Percentiles rank a stretch among this genome's conserved stretches.
phyloP scores from a whole-genome alignment of 2,113 vertebrate genomes.

The Coryphaenoides rupestris region DNA sequence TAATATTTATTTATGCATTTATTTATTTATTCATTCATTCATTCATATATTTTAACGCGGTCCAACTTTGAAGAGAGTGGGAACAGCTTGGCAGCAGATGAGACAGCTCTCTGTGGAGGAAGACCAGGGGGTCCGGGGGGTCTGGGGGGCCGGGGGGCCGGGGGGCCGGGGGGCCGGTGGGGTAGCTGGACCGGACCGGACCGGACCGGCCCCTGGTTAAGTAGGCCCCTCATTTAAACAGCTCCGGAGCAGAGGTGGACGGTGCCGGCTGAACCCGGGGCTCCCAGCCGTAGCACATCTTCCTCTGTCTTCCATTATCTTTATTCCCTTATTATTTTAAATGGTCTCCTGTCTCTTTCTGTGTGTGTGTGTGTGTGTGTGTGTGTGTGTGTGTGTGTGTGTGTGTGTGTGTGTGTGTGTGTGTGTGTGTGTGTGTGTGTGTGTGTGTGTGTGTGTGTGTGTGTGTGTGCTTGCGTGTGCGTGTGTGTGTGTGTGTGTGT shows the following conservation, averaged over 20 bases:
- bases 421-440: neutral
- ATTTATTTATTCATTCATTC: too few species aligned
- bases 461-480: too few species aligned
- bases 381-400: conserved; percentile 4
- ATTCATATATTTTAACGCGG: too few species aligned
- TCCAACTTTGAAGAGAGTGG: conserved; percentile 67
- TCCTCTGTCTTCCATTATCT: conserved; percentile 81
- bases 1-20: too few species aligned
- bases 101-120: conserved; percentile 48
- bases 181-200: conserved; percentile 9
- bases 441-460: too few species aligned
- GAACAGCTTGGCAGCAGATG: conserved; percentile 61
- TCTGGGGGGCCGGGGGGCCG: conserved; percentile 29
- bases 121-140: too few species aligned
- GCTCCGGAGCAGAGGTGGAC: conserved; percentile 67
- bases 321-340: conserved; percentile 83
- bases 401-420: neutral
- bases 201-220: too few species aligned
- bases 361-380: conserved; percentile 19
- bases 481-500: conserved; percentile 4
- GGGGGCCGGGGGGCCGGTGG: conserved; percentile 34
- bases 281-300: conserved; percentile 70
- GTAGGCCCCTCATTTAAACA: conserved; percentile 56
- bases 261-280: conserved; percentile 62
- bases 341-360: conserved; percentile 50